Percentiles rank a stretch among this genome's conserved stretches.
These are phyloP conservation scores for Mellilla xanthometata DNA, from an alignment of 2,888 invertebrate genomes.

Conservation along the genomic window DNA sequence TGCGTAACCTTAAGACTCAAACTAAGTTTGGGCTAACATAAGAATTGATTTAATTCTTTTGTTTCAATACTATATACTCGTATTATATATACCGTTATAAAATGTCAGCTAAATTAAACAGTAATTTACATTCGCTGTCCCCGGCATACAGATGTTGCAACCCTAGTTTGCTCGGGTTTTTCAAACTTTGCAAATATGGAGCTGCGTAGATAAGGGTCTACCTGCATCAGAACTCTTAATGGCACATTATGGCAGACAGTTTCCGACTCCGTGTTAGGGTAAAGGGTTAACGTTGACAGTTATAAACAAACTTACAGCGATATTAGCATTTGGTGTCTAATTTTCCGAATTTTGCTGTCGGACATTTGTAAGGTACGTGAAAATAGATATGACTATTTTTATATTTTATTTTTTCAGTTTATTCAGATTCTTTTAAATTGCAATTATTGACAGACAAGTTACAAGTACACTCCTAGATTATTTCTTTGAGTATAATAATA, in stretches of 20 bases:
- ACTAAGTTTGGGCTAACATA: no score
- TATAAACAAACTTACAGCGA: conserved; percentile 30
- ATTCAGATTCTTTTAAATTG: no score
- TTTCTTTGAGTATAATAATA: no score
- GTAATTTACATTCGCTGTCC: conserved; percentile 25
- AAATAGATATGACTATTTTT: no score
- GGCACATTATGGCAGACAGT: conserved; percentile 69
- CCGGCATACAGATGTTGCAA: conserved; percentile 29
- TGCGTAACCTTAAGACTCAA: no score
- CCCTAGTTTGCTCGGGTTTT: conserved; percentile 45
- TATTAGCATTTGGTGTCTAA: conserved; percentile 27
- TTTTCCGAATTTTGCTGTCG: conserved; percentile 16
- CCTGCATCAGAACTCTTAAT: conserved; percentile 69
- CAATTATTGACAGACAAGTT: no score
- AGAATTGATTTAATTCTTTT: no score
- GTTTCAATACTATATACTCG: no score
- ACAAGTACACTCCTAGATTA: no score
- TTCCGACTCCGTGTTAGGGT: conserved; percentile 32
- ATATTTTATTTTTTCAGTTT: no score
- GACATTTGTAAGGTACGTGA: background rate
- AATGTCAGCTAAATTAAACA: conserved; percentile 17
- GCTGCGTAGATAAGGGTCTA: conserved; percentile 66
- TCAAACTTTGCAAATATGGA: conserved; percentile 39
- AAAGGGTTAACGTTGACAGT: conserved; percentile 28
- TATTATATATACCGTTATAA: no score